A percentile compares a stretch with the other conserved stretches of the same genome.
phyloP scores from a whole-genome alignment of 2,888 invertebrate genomes.

The Euzophera pinguis region DNA sequence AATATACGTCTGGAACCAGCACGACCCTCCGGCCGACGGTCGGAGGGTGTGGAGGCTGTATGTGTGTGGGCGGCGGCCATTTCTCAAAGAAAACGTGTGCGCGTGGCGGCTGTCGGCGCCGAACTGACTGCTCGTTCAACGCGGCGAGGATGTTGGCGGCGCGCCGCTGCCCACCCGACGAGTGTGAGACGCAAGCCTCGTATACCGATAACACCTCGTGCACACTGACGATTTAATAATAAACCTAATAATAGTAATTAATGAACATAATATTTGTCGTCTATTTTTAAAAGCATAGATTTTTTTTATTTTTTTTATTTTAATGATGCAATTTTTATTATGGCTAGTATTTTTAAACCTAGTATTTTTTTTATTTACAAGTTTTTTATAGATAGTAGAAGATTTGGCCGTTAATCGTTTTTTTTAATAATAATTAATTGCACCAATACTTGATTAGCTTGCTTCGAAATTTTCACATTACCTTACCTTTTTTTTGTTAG shows the following conservation, averaged over 20 bases:
- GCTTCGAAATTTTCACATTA: too few relatives aligned
- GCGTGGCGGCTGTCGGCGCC: constrained; percentile 74
- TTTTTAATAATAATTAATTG: too few relatives aligned
- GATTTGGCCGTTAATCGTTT: too few relatives aligned
- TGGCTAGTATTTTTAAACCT: too few relatives aligned
- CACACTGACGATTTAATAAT: constrained; percentile 29
- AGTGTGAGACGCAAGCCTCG: constrained; percentile 71
- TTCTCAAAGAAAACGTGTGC: constrained; percentile 51
- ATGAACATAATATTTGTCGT: too few relatives aligned
- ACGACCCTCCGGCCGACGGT: constrained; percentile 75
- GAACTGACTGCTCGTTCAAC: constrained; percentile 74
- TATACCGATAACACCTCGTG: constrained; percentile 47
- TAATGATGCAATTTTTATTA: too few relatives aligned
- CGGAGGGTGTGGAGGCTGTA: constrained; percentile 68
- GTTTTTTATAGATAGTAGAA: too few relatives aligned
- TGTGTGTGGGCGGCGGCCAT: constrained; percentile 75
- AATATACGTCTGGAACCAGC: constrained; percentile 93
- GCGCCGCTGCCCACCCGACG: constrained; percentile 74
- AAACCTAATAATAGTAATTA: neutral
- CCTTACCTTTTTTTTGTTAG: too few relatives aligned
- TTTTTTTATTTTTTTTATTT: too few relatives aligned
- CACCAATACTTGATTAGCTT: too few relatives aligned
- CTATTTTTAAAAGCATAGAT: too few relatives aligned
- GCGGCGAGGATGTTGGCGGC: constrained; percentile 69
- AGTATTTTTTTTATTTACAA: too few relatives aligned